A percentile compares a stretch with the other conserved stretches of the same genome.
Evolutionary conservation across 2,888 invertebrate species (phyloP).

Genomic region (Melinaea menophilus): DNA sequence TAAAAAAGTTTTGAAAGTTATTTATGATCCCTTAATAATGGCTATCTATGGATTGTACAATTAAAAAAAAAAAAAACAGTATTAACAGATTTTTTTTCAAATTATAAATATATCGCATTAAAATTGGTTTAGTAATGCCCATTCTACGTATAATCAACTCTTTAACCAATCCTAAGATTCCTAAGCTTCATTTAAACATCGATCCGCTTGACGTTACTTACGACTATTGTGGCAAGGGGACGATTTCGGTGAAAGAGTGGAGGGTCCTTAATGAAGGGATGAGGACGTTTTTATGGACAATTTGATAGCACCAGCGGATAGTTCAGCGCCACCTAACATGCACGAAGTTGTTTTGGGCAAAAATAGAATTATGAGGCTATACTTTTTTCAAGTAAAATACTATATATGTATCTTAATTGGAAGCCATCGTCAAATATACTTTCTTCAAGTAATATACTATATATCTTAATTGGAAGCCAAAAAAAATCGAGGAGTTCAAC

Average conservation of each 20-base stretch:
- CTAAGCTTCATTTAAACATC: slow-evolving; percentile 35
- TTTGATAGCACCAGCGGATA: slow-evolving; percentile 42
- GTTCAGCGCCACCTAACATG: slow-evolving; percentile 36
- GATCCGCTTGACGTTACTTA: slow-evolving; percentile 59
- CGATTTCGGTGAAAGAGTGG: slow-evolving; percentile 41
- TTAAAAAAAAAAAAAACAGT: too few relatives aligned
- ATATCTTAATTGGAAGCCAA: too few relatives aligned
- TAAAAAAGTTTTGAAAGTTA: too few relatives aligned
- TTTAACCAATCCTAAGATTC: slow-evolving; percentile 22
- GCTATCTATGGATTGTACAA: too few relatives aligned
- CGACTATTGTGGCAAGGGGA: slow-evolving; percentile 43
- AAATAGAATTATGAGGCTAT: background rate
- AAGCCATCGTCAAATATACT: background rate
- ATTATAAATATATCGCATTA: too few relatives aligned
- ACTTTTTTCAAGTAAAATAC: background rate
- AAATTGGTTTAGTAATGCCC: background rate
- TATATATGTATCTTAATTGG: background rate
- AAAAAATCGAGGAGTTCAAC: background rate
- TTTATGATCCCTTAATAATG: too few relatives aligned
- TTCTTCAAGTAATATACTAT: background rate
- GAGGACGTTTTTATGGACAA: slow-evolving; percentile 47
- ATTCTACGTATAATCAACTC: background rate
- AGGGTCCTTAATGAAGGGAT: slow-evolving; percentile 43
- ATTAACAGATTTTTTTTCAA: too few relatives aligned
- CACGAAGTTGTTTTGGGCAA: slow-evolving; percentile 1